Base-by-base conservation (phyloP, 2,888 invertebrate genomes). In the Hedya salicella region DNA sequence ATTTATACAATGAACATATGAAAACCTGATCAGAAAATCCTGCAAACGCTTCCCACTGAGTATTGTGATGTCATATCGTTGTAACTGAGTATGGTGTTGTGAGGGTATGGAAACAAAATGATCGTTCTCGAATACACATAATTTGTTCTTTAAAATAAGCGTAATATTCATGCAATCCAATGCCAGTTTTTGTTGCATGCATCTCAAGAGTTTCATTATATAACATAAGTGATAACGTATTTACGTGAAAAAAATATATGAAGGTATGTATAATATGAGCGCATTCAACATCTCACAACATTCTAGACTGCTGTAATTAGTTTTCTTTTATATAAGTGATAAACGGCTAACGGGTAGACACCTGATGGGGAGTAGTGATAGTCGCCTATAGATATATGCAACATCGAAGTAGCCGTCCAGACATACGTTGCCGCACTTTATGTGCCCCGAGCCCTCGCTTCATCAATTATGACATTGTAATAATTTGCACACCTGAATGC, bases 51-150 rank as follows among this genome's bases (percentile, higher is more conserved):
- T 52, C 42, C 6, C 39, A 36, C 11, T 19, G 66, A 66, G 60
- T 66, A 61, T 66, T 66, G 53, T 54, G 54, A 66, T 54, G 48
- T 65, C 16, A 53, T 48, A 54, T 48, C 42, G 54, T 62, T 62
- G 36, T 48, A 21, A 16, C 32, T 53, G 36, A 25, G 25, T 30
- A 36, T 16, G 44, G 46, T 17, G 6, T 14, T 25, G 16, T 57
- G 57, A n/a, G n/a, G n/a, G 46, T 11, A 32, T 32, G 44, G 25
- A 42, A 50, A 19, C 40, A 30, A 25, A 40, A 44, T 44, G n/a
- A 25, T 17, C 44, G 52, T 42, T 19, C 44, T 32, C 21, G 19
- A 17, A 11, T 48, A 48, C 13, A 46, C 25, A 42, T 9, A 4
- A 48, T 39, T 48, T 49, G 59, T 59, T 59, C 59, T 39, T 48